These are phyloP conservation scores for Silurus asotus DNA, from an alignment of 2,113 vertebrate genomes.

Conservation along the genomic window DNA sequence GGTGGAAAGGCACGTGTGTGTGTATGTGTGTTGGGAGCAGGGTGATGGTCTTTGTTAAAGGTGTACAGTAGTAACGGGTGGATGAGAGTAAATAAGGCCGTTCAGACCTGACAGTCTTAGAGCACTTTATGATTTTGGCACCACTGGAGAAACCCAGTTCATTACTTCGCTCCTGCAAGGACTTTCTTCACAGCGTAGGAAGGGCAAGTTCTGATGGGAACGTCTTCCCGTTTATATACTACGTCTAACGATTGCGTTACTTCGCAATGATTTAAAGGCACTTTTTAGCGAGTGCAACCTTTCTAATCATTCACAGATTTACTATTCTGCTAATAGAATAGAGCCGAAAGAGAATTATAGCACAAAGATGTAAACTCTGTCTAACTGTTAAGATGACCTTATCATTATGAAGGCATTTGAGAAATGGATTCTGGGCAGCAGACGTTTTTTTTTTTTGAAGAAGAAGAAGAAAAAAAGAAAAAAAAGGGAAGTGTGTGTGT, in stretches of 20 bases:
- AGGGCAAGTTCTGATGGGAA: constrained; percentile 2
- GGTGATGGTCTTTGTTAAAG: constrained; percentile 55
- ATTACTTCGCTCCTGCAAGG: constrained; percentile 15
- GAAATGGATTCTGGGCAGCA: constrained; percentile 4
- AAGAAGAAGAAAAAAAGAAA: constrained; percentile 11
- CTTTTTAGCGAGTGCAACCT: constrained; percentile 22
- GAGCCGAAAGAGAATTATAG: constrained; percentile 7
- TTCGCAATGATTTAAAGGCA: constrained; percentile 25
- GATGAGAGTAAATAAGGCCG: constrained; percentile 20
- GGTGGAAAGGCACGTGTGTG: constrained; percentile 50
- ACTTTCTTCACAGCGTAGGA: not conserved
- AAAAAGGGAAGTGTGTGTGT: constrained; percentile 1
- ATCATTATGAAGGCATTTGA: constrained; percentile 8
- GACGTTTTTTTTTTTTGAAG: not conserved
- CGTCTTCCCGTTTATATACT: constrained; percentile 2
- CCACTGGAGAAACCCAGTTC: not conserved
- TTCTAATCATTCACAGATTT: constrained; percentile 33
- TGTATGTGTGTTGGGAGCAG: constrained; percentile 24
- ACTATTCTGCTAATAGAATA: constrained; percentile 16
- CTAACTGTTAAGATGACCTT: constrained; percentile 34
- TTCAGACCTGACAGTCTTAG: constrained; percentile 6
- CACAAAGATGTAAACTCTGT: constrained; percentile 17
- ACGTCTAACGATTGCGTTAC: constrained; percentile 22
- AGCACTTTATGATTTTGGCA: constrained; percentile 5
- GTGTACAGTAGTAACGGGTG: constrained; percentile 27